Conservation (phyloP, 2,888 invertebrate species). For the Catocala fraxini region DNA sequence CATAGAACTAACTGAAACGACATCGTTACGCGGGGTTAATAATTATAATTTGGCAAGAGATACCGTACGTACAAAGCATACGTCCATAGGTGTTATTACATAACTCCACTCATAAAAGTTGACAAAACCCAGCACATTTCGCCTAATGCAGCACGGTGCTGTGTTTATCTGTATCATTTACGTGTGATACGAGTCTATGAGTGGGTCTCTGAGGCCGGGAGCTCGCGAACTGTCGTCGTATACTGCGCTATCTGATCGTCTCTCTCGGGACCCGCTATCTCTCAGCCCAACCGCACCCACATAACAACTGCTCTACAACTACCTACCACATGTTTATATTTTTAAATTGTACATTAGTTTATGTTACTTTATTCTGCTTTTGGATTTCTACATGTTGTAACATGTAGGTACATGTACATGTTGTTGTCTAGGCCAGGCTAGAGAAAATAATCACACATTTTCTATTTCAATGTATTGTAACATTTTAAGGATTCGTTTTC, state of each 20-base stretch:
- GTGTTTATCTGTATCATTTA: slow-evolving; percentile 60
- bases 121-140: slow-evolving; percentile 40
- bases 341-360: slow-evolving; percentile 37
- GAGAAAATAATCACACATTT: too few species aligned
- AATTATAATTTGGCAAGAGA: slow-evolving; percentile 1
- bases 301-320: slow-evolving; percentile 47
- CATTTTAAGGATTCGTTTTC: too few species aligned
- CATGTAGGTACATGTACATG: too few species aligned
- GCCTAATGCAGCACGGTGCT: slow-evolving; percentile 29
- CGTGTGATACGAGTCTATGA: slow-evolving; percentile 35
- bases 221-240: slow-evolving; percentile 82
- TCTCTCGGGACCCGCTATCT: slow-evolving; percentile 64
- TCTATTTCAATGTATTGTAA: too few species aligned
- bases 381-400: too few species aligned
- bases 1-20: too few species aligned
- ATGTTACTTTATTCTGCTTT: background rate
- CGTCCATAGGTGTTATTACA: slow-evolving; percentile 17
- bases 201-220: slow-evolving; percentile 53
- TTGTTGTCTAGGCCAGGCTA: too few species aligned
- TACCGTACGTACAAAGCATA: slow-evolving; percentile 1
- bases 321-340: slow-evolving; percentile 51
- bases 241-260: slow-evolving; percentile 77
- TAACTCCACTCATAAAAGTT: slow-evolving; percentile 22
- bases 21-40: background rate
- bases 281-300: slow-evolving; percentile 44